Evolutionary conservation across 2,888 invertebrate species (phyloP).

Genomic region (Rhimphoctona megacephalus): DNA sequence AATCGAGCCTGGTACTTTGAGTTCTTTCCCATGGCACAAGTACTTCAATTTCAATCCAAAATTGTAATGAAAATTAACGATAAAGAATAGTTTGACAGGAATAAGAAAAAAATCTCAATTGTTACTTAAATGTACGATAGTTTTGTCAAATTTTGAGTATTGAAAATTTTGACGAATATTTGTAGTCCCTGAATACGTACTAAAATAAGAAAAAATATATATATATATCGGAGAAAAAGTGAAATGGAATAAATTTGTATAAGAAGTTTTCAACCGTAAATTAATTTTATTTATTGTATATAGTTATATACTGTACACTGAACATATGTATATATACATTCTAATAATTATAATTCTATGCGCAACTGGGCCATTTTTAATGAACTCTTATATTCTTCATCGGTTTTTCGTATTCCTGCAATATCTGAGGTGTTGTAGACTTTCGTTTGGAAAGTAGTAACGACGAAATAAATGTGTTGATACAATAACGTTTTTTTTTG

Average conservation of each 20-base stretch:
- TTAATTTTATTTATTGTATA: conserved; percentile 77
- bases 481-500: neutral
- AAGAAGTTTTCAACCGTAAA: conserved; percentile 71
- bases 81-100: neutral
- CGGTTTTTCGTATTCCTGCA: conserved; percentile 5
- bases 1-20: conserved; percentile 59
- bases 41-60: conserved; percentile 81
- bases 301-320: conserved; percentile 72
- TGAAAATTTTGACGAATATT: neutral
- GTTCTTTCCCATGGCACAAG: conserved; percentile 79
- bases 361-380: conserved; percentile 60
- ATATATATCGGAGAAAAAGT: conserved; percentile 6
- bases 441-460: conserved; percentile 25
- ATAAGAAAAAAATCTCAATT: conserved; percentile 10
- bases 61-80: conserved; percentile 71
- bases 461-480: conserved; percentile 24
- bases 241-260: conserved; percentile 35
- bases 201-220: neutral
- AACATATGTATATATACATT: conserved; percentile 73
- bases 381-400: conserved; percentile 27
- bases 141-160: conserved; percentile 3
- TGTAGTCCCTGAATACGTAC: neutral
- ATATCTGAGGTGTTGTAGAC: neutral
- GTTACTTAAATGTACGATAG: conserved; percentile 28
- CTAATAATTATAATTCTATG: conserved; percentile 71